Conservation (phyloP, 1,140 invertebrate genomes). For the Tribolium madens region DNA sequence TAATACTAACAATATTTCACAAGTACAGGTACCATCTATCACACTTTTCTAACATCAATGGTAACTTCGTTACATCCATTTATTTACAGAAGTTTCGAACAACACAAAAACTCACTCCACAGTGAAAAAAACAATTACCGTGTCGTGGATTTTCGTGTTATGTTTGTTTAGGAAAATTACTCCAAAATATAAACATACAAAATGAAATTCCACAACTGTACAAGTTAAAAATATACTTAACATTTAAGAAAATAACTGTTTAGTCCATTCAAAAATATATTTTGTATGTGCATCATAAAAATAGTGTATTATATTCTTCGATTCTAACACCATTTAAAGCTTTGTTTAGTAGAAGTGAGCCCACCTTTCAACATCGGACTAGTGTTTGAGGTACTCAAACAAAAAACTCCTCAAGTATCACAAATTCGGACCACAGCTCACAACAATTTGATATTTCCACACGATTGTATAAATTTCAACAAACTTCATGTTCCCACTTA, state of each 20-base stretch:
- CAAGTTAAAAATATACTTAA: conserved; percentile 43
- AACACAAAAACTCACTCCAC: background rate
- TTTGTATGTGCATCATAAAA: conserved; percentile 59
- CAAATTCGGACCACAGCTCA: conserved; percentile 12
- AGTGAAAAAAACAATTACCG: background rate
- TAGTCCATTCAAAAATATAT: conserved; percentile 57
- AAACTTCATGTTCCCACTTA: conserved; percentile 9
- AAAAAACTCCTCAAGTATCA: conserved; percentile 29
- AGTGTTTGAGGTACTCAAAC: conserved; percentile 41
- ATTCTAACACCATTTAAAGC: conserved; percentile 54
- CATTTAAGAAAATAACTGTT: conserved; percentile 34
- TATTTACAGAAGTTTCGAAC: conserved; percentile 12
- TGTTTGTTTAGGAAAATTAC: conserved; percentile 13
- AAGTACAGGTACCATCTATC: conserved; percentile 59
- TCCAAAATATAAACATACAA: conserved; percentile 39
- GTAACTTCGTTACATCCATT: conserved; percentile 47
- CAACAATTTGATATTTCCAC: background rate
- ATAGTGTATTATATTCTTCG: conserved; percentile 54
- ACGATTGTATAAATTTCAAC: background rate
- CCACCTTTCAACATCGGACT: conserved; percentile 36
- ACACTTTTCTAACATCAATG: conserved; percentile 57
- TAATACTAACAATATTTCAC: conserved; percentile 49
- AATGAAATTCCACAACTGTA: conserved; percentile 50
- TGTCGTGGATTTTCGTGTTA: background rate
- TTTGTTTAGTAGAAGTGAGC: conserved; percentile 51